Percentiles rank a stretch among this genome's conserved stretches.
Evolutionary conservation across 2,797 vertebrate genomes (phyloP).

Genomic region (Spinus pinus): DNA sequence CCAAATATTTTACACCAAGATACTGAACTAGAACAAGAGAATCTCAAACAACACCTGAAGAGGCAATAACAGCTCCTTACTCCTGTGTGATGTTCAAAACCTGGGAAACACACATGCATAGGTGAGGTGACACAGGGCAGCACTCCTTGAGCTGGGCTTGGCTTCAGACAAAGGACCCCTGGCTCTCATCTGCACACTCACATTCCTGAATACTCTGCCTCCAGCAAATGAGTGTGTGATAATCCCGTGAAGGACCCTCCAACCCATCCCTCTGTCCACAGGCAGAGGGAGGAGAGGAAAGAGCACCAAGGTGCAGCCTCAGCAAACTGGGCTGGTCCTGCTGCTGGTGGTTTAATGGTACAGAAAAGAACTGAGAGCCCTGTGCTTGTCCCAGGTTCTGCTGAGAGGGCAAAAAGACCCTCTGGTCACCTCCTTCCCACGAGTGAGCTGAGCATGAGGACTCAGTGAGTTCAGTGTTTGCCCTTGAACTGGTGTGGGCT

Average conservation of each 20-base stretch:
- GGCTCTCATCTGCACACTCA: neutral
- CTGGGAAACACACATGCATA: neutral
- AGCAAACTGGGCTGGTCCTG: neutral
- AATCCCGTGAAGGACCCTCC: neutral
- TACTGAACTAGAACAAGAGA: neutral
- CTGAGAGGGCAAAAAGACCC: neutral
- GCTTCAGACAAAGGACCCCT: neutral
- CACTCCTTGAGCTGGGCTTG: neutral
- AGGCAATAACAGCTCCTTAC: neutral
- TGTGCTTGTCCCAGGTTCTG: neutral
- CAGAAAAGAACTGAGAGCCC: neutral
- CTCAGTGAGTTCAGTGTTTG: neutral
- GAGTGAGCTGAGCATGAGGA: neutral
- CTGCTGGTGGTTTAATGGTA: neutral
- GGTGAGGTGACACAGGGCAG: neutral
- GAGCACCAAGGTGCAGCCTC: neutral
- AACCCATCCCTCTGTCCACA: neutral
- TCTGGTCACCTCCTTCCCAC: neutral
- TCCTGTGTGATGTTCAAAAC: neutral
- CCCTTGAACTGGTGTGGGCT: constrained; percentile 51
- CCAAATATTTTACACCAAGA: neutral
- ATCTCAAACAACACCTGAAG: neutral
- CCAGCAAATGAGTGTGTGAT: neutral
- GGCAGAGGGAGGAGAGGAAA: neutral
- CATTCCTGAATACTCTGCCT: neutral